These are phyloP conservation scores for Falco columbarius DNA, from an alignment of 2,797 vertebrate genomes.

Conservation along the genomic window DNA sequence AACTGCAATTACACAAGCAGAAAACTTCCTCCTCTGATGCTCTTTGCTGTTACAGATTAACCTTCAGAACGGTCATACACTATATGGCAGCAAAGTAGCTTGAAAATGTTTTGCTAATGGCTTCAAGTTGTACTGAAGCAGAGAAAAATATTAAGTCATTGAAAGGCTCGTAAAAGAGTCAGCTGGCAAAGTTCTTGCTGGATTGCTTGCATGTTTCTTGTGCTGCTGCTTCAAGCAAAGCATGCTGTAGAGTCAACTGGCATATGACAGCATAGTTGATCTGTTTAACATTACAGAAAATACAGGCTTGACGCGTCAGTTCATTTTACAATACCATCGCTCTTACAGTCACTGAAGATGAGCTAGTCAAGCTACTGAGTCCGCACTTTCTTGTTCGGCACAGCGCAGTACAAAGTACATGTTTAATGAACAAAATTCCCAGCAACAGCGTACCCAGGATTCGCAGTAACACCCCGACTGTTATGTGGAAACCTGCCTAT, in stretches of 20 bases:
- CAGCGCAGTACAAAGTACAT: background rate
- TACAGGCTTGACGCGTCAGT: background rate
- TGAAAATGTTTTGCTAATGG: background rate
- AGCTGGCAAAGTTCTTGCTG: background rate
- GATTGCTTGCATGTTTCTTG: background rate
- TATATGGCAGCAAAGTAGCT: background rate
- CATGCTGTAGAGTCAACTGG: background rate
- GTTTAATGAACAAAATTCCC: background rate
- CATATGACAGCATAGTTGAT: fast-evolving
- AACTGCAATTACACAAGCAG: background rate
- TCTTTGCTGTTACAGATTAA: background rate
- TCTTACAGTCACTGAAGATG: background rate
- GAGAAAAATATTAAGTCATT: background rate
- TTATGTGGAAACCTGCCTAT: background rate
- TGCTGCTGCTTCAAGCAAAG: background rate
- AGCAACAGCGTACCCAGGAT: background rate
- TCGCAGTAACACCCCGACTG: background rate
- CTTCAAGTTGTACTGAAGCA: background rate
- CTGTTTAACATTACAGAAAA: background rate
- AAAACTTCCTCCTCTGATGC: background rate
- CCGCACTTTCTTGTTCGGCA: background rate
- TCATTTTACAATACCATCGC: fast-evolving
- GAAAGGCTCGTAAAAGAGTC: background rate
- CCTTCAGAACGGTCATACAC: background rate
- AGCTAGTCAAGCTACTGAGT: background rate